Base-by-base conservation (phyloP, 92 coral and sea anemone species). In the Phenganax subtilis region DNA sequence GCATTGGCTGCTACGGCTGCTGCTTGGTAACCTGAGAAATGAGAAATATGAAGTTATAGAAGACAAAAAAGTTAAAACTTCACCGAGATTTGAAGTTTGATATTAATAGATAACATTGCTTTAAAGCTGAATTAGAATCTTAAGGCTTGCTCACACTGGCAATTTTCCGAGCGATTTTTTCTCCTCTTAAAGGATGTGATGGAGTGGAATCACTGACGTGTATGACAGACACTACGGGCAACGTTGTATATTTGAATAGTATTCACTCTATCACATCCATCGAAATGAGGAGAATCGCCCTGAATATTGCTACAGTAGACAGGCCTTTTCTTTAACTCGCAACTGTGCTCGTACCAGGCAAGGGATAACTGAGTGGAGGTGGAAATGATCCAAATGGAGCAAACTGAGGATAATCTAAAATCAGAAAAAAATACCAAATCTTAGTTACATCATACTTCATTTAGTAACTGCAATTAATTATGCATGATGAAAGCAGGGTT, bases 1-100 rank as follows among this genome's bases (percentile, higher is more conserved):
- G 97, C 91, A 87, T 81, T 90, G 54, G 93, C 92, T n/a, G 93
- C 91, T 0, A 91, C 91, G 31, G 91, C 91, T 56, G 81, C 81
- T 30, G 97, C 92, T 69, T 84, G 88, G 76, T 88, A 85, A 27
- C 88, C 86, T 87, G 88, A 54, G 85, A 87, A 65, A 86, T 87
- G 88, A 54, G 85, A 87, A 65, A 86, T 84, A 15, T 37, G 47
- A 37, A 37, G 47, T 0, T 37, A 37, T 37, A 37, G 47, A 5
- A 20, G 25, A 20, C 25, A 20, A 20, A 20, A 20, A 20, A 20
- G 25, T 20, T 20, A 20, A 20, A 20, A 20, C 25, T 20, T 20
- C 25, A 20, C 25, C 47, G 47, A 37, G 47, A 37, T 37, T 37
- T 37, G 47, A 5, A 37, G 47, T 37, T 37, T 37, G 47, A 37